Evolutionary conservation across 2,113 vertebrate species (phyloP).

Genomic region (Nyctereutes procyonoides): DNA sequence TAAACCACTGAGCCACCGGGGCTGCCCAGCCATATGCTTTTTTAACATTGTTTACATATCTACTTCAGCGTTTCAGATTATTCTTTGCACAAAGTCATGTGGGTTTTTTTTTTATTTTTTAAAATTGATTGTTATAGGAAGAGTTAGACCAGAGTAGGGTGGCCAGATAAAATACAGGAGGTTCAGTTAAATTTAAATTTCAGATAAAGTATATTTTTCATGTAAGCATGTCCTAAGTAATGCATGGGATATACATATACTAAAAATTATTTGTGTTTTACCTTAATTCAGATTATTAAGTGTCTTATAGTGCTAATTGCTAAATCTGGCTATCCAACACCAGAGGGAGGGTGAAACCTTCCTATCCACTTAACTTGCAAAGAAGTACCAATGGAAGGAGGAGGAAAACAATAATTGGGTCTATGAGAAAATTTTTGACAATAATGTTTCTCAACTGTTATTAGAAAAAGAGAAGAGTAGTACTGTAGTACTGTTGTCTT

Average conservation of each 20-base stretch:
- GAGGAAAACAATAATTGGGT: neutral
- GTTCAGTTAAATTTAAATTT: conserved; percentile 41
- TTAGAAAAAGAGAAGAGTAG: neutral
- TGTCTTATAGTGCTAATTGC: neutral
- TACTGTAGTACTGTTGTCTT: neutral
- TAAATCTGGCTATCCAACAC: neutral
- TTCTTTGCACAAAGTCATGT: neutral
- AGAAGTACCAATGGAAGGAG: neutral
- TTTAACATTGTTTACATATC: neutral
- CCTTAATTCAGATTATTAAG: neutral
- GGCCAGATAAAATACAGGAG: conserved; percentile 39
- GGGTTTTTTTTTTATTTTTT: neutral
- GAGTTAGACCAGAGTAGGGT: neutral
- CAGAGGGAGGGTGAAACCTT: neutral
- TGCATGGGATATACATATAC: neutral
- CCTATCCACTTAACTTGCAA: neutral
- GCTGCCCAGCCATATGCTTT: neutral
- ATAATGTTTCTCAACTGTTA: neutral
- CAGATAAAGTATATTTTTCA: conserved; percentile 2
- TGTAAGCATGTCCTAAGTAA: neutral
- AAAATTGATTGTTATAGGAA: neutral
- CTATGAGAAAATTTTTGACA: neutral
- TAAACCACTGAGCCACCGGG: too few relatives aligned
- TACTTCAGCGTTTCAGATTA: neutral
- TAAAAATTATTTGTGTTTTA: neutral